Percentiles rank a stretch among this genome's conserved stretches.
Conservation (phyloP, 1,140 invertebrate genomes). For the Geopemphigus sp. region DNA sequence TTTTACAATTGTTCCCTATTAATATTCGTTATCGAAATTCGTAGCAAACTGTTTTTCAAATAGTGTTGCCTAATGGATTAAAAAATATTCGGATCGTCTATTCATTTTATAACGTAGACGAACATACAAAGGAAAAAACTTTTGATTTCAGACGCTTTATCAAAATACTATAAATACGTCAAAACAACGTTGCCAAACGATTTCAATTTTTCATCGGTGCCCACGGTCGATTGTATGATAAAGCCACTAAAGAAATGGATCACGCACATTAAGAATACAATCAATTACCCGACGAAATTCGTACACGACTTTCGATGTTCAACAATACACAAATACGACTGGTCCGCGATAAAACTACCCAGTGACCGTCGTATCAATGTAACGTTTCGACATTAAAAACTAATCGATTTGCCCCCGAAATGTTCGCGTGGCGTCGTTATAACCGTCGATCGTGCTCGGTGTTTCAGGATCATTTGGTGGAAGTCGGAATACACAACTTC, state of each 20-base stretch:
- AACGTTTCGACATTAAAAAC: background rate
- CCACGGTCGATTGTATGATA: background rate
- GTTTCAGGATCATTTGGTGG: background rate
- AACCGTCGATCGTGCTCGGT: background rate
- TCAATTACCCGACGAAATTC: background rate
- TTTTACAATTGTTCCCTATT: too few relatives aligned
- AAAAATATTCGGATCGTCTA: too few relatives aligned
- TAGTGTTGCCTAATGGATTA: too few relatives aligned
- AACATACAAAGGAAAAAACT: background rate
- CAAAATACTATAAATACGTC: background rate
- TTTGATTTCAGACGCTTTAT: conserved; percentile 15
- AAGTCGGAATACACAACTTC: conserved; percentile 27
- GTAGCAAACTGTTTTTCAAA: too few relatives aligned
- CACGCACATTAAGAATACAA: background rate
- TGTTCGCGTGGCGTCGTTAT: background rate
- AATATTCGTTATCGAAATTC: too few relatives aligned
- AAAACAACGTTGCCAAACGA: background rate
- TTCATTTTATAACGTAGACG: background rate
- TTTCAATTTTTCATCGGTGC: background rate
- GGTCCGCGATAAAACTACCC: conserved; percentile 22
- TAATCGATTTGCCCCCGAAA: background rate
- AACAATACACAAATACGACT: conserved; percentile 22
- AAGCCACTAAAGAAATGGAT: background rate
- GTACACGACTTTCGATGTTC: background rate
- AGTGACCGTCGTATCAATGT: background rate